Evolutionary conservation across 2,888 invertebrate species (phyloP).

Genomic region (Aphodius sticticus): DNA sequence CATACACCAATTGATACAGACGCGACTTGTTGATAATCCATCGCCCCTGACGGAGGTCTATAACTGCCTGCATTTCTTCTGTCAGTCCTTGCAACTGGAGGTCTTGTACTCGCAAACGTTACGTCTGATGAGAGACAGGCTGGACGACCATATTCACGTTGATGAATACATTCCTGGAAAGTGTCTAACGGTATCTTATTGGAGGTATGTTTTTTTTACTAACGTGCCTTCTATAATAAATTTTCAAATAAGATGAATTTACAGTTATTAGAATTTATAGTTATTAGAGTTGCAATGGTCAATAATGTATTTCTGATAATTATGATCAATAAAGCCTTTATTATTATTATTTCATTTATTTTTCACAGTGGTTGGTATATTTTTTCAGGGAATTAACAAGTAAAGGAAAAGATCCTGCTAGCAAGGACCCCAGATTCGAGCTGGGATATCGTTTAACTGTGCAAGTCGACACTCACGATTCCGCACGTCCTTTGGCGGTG

Average conservation of each 20-base stretch:
- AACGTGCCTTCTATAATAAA: background rate
- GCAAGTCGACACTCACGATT: constrained; percentile 85
- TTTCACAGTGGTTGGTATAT: constrained; percentile 15
- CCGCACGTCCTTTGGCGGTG: constrained; percentile 77
- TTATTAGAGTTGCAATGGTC: background rate
- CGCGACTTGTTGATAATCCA: constrained; percentile 82
- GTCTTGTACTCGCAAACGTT: constrained; percentile 88
- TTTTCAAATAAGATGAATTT: too few species aligned
- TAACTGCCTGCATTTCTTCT: constrained; percentile 88
- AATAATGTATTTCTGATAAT: background rate
- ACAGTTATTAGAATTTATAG: too few species aligned
- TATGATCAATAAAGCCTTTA: too few species aligned
- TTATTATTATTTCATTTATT: background rate
- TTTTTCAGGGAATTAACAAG: constrained; percentile 64
- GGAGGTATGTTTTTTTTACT: constrained; percentile 70
- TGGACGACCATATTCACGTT: constrained; percentile 88
- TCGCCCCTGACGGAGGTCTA: constrained; percentile 84
- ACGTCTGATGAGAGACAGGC: constrained; percentile 84
- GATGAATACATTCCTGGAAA: constrained; percentile 92
- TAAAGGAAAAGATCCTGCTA: constrained; percentile 58
- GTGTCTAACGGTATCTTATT: constrained; percentile 91
- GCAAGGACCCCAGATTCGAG: constrained; percentile 79
- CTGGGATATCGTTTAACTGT: constrained; percentile 88
- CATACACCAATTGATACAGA: constrained; percentile 93
- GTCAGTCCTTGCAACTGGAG: constrained; percentile 94